These are phyloP conservation scores for Tringa solitaria DNA, from an alignment of 2,113 vertebrate genomes.

Conservation along the genomic window DNA sequence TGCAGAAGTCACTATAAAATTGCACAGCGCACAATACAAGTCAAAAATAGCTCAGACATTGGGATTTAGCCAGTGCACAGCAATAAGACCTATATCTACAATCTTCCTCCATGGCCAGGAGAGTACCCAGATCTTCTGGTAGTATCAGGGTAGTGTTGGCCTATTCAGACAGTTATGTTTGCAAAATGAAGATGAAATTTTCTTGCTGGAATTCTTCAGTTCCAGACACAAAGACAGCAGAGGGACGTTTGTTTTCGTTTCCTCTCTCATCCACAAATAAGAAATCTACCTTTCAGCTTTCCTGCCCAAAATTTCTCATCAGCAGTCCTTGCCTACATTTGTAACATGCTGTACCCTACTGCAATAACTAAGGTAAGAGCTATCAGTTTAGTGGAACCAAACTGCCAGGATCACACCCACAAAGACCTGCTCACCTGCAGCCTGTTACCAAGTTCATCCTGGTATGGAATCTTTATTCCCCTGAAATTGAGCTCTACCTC, in stretches of 20 bases:
- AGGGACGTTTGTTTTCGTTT: neutral
- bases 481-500: neutral
- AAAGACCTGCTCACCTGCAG: neutral
- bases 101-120: neutral
- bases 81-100: neutral
- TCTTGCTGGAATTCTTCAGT: neutral
- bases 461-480: neutral
- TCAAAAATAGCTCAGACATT: neutral
- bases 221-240: neutral
- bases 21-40: neutral
- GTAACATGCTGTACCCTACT: too few species aligned
- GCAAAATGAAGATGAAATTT: neutral
- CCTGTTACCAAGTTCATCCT: neutral
- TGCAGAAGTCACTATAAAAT: neutral
- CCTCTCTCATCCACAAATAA: neutral
- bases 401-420: neutral
- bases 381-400: neutral
- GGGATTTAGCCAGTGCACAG: neutral
- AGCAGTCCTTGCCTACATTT: neutral
- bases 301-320: neutral
- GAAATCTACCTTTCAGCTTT: neutral
- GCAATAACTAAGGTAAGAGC: neutral
- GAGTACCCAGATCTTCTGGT: neutral
- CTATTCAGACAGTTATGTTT: neutral
- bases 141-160: neutral